Base-by-base conservation (phyloP, 2,888 invertebrate species). In the Cantharis lateralis region DNA sequence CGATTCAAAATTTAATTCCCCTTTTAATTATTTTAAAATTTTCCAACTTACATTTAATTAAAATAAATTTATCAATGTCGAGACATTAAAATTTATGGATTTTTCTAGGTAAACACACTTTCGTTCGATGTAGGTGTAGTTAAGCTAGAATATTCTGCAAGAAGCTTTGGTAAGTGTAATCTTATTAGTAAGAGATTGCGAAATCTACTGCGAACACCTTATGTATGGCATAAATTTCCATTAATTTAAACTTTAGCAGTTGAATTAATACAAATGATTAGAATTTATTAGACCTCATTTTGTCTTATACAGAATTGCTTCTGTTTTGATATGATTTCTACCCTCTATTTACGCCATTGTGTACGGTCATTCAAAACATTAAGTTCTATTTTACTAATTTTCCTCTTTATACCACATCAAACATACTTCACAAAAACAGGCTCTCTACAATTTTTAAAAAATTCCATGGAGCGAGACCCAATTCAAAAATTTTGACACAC, bases 191-290 rank as follows among this genome's bases (percentile, higher is more conserved):
- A 72, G 75, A 74, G 78, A 78, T 75, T 78, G 71, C 71, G 48
- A 75, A 75, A 72, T 63, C 69, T 66, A 72, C 78, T 66, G 78
- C 69, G 71, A 78, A 70, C 72, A 78, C 78, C 78, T 75, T 78
- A 78, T 75, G 72, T 78, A 78, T 78, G 78, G 78, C 74, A 78
- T 78, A 78, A 78, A 78, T 78, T 78, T 75, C 71, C 78, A 78
- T 78, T 78, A 78, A 78, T 75, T 78, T 75, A 78, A 78, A 78
- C 75, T 78, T 78, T 72, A 74, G 61, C 78, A 78, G 78, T 72
- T 78, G 78, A 78, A 75, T 74, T 78, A 78, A 78, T 75, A 78
- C 74, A 78, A 75, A 75, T 78, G 69, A 78, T 78, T 75, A 78
- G 70, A 72, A 72, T 75, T 78, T 75, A 75, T 78, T 72, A 73